These are phyloP conservation scores for Potamilus streckersoni DNA, from an alignment of 1,140 invertebrate genomes.

Conservation along the genomic window DNA sequence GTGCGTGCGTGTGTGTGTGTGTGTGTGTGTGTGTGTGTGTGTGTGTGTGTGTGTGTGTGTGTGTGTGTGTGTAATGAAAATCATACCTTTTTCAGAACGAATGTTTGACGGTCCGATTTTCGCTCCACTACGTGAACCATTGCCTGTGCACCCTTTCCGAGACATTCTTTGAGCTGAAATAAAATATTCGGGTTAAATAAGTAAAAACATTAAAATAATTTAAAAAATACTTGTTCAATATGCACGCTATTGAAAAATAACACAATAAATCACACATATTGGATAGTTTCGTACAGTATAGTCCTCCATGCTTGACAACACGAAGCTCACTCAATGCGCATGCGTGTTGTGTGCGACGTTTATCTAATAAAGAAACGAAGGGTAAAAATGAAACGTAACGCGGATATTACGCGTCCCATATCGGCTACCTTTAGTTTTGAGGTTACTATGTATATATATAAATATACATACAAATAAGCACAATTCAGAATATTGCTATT, in stretches of 20 bases:
- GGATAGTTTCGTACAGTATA: constrained; percentile 40
- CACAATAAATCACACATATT: neutral
- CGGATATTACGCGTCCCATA: too few species aligned
- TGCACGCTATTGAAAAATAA: neutral
- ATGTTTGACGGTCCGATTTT: constrained; percentile 41
- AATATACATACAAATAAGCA: too few species aligned
- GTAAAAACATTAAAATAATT: too few species aligned
- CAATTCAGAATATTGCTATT: too few species aligned
- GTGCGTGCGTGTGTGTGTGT: too few species aligned
- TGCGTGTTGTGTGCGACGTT: constrained; percentile 25
- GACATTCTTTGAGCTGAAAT: constrained; percentile 54
- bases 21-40: too few species aligned
- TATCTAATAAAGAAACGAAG: too few species aligned
- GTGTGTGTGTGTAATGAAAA: neutral
- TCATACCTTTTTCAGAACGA: constrained; percentile 61
- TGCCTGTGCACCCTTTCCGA: constrained; percentile 58
- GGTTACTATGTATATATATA: too few species aligned
- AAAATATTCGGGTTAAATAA: neutral
- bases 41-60: too few species aligned
- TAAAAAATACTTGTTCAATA: too few species aligned
- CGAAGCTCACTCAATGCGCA: constrained; percentile 47
- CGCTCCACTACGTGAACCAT: constrained; percentile 52
- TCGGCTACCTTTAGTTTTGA: too few species aligned
- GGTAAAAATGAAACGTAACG: too few species aligned
- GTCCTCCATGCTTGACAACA: constrained; percentile 62